Evolutionary conservation across 2,888 invertebrate genomes (phyloP).

Genomic region (Neoaliturus tenellus): DNA sequence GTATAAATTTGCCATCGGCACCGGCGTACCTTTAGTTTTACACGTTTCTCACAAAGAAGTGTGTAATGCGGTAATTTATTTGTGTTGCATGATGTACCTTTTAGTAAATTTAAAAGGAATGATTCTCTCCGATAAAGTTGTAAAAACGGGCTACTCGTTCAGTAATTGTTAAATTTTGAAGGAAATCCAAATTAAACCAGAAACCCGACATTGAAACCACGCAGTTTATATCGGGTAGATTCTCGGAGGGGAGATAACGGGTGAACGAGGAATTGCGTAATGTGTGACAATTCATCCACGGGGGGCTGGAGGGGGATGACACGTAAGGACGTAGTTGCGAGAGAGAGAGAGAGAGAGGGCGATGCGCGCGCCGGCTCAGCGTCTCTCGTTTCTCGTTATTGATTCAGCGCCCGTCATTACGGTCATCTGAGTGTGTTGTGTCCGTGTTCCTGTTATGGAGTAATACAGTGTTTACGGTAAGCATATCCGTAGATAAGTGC

Average conservation of each 20-base stretch:
- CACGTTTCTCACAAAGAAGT: too few relatives aligned
- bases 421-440: not conserved
- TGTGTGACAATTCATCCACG: not conserved
- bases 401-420: not conserved
- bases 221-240: not conserved
- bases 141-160: too few relatives aligned
- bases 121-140: too few relatives aligned
- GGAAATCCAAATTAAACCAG: too few relatives aligned
- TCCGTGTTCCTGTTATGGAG: not conserved
- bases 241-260: too few relatives aligned
- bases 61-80: too few relatives aligned
- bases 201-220: too few relatives aligned
- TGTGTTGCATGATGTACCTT: too few relatives aligned
- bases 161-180: too few relatives aligned
- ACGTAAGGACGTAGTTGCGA: not conserved
- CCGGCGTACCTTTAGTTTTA: too few relatives aligned
- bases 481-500: not conserved
- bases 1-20: too few relatives aligned
- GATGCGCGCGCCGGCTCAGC: conserved; percentile 27
- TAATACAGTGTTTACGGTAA: conserved; percentile 15
- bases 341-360: not conserved
- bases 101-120: too few relatives aligned
- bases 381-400: not conserved
- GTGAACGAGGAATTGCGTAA: not conserved
- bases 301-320: not conserved